Base-by-base conservation (phyloP, 2,888 invertebrate genomes). In the Tethea ocularis region DNA sequence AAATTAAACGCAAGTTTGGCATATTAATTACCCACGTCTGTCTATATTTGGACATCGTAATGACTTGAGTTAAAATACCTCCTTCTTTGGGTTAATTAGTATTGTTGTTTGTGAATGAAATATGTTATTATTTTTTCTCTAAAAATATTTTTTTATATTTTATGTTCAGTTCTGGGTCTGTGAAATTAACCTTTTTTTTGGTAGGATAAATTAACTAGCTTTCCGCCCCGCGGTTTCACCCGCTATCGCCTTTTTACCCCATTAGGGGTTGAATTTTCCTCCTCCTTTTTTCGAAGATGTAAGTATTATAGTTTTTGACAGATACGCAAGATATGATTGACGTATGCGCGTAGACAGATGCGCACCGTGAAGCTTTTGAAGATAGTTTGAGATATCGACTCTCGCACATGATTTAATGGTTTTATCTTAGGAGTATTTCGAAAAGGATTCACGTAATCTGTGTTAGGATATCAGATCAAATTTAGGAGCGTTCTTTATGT, bases 311-410 rank as follows among this genome's bases (percentile, higher is more conserved):
- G 53, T 57, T 58, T 63, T 52, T 51, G 58, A 57, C 52, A 46
- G 54, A 57, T 63, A 56, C 51, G 58, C 56, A 61, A 63, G 36
- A n/a, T 7, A 26, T 59, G 59, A 63, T 52, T 58, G 63, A 60
- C 61, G 41, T 41, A 38, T 57, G 36, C 36, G 56, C 41, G 23
- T 29, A 29, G 53, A 46, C 36, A 59, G 59, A 58, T 55, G 23
- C n/a, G 53, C 36, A 56, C 36, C 54, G 17, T 17, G 13, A n/a
- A 38, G 6, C 4, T 15, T 41, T 17, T 5, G 41, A 41, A 17
- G 41, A 1, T 7, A 17, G 24, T 55, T 52, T 38, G 38, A 17
- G 58, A 59, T 56, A 56, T 56, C 56, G 56, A 38, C n/a, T 52
- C 52, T 52, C 29, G 41, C 22, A 17, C 8, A n/a, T 13, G n/a